phyloP scores from a whole-genome alignment of 2,888 invertebrate species.

The Parascotia fuliginaria region DNA sequence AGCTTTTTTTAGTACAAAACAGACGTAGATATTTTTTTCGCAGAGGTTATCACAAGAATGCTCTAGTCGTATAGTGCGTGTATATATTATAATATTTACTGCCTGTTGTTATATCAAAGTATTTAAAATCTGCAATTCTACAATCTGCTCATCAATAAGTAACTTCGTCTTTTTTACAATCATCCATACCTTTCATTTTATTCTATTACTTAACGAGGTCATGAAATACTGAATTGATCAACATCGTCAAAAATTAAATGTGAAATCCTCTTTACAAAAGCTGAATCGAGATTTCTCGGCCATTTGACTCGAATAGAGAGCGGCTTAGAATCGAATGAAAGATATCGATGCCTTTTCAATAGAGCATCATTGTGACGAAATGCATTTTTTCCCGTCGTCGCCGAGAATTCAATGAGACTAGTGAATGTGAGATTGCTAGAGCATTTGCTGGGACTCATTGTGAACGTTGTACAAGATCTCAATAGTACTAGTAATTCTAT shows the following conservation, averaged over 20 bases:
- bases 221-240: background rate
- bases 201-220: too few relatives aligned
- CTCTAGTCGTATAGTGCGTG: too few relatives aligned
- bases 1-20: too few relatives aligned
- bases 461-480: conserved; percentile 3
- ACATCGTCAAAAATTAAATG: conserved; percentile 7
- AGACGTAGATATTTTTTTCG: too few relatives aligned
- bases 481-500: background rate
- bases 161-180: too few relatives aligned
- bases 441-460: conserved; percentile 12
- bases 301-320: conserved; percentile 38
- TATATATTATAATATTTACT: too few relatives aligned
- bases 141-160: too few relatives aligned
- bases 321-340: conserved; percentile 48
- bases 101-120: too few relatives aligned
- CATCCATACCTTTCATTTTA: too few relatives aligned
- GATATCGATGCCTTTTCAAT: conserved; percentile 42
- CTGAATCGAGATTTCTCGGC: conserved; percentile 41
- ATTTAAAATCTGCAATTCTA: too few relatives aligned
- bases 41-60: too few relatives aligned
- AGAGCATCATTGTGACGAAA: conserved; percentile 43
- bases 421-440: conserved; percentile 33
- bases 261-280: conserved; percentile 23
- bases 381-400: conserved; percentile 41
- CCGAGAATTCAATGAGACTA: conserved; percentile 42